Conservation (phyloP, 2,113 vertebrate genomes). For the Oceanites oceanicus region DNA sequence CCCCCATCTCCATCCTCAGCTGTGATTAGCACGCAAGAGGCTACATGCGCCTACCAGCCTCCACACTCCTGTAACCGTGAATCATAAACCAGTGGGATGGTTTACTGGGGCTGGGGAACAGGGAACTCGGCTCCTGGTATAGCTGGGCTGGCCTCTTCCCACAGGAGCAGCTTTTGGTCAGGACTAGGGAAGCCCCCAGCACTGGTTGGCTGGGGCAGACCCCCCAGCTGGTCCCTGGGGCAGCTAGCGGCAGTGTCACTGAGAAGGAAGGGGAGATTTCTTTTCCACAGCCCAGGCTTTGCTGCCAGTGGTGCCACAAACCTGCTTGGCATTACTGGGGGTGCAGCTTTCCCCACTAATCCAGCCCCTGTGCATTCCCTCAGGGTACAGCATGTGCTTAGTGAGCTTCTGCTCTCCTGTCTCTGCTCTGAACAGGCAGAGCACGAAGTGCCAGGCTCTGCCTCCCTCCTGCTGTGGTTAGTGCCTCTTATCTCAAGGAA, state of each 20-base stretch:
- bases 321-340: not conserved
- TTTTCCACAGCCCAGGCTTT: not conserved
- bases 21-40: not conserved
- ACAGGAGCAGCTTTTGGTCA: not conserved
- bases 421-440: not conserved
- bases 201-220: not conserved
- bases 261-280: not conserved
- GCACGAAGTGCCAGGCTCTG: not conserved
- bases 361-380: not conserved
- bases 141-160: not conserved
- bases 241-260: not conserved
- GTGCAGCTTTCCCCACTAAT: not conserved
- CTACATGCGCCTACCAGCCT: not conserved
- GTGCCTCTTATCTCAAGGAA: not conserved
- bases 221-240: not conserved
- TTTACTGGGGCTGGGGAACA: not conserved
- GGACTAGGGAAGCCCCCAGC: not conserved
- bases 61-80: fast-evolving
- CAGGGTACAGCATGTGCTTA: not conserved
- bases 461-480: not conserved
- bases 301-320: not conserved
- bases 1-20: not conserved
- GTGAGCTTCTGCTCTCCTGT: not conserved
- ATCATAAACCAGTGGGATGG: not conserved
- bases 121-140: not conserved